phyloP scores from a whole-genome alignment of 2,113 vertebrate species.

The Potamarius usumacintae region DNA sequence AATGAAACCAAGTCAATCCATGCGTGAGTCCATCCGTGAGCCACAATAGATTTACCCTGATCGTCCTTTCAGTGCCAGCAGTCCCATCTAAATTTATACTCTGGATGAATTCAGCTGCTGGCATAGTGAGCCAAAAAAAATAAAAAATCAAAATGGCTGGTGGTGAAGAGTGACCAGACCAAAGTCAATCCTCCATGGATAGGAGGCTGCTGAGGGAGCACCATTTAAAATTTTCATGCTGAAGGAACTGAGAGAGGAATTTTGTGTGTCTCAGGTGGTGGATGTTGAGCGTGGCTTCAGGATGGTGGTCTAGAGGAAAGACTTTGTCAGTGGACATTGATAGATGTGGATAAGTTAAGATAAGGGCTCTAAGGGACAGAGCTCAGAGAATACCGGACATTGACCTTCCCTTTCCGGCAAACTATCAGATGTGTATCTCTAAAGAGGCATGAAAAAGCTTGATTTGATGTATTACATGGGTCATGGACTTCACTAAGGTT shows the following conservation, averaged over 20 bases:
- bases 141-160: conserved; percentile 55
- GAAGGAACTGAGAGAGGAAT: conserved; percentile 22
- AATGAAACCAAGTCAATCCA: neutral
- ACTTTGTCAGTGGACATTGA: conserved; percentile 72
- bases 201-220: conserved; percentile 56
- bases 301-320: conserved; percentile 64
- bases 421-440: conserved; percentile 37
- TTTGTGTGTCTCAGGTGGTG: conserved; percentile 72
- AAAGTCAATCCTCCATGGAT: conserved; percentile 64
- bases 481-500: conserved; percentile 7
- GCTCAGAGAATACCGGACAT: conserved; percentile 64
- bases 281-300: conserved; percentile 65
- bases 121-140: conserved; percentile 50
- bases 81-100: conserved; percentile 57
- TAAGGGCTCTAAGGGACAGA: conserved; percentile 71
- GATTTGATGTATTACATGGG: conserved; percentile 1
- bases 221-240: conserved; percentile 52
- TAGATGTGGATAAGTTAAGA: conserved; percentile 69
- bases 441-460: neutral
- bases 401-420: conserved; percentile 70
- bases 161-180: conserved; percentile 70
- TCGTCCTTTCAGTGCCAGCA: conserved; percentile 55
- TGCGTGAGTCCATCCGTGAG: neutral
- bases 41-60: conserved; percentile 21
- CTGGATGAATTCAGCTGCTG: conserved; percentile 61